Evolutionary conservation across 1,140 invertebrate species (phyloP).

Genomic region (Eurosta solidaginis): DNA sequence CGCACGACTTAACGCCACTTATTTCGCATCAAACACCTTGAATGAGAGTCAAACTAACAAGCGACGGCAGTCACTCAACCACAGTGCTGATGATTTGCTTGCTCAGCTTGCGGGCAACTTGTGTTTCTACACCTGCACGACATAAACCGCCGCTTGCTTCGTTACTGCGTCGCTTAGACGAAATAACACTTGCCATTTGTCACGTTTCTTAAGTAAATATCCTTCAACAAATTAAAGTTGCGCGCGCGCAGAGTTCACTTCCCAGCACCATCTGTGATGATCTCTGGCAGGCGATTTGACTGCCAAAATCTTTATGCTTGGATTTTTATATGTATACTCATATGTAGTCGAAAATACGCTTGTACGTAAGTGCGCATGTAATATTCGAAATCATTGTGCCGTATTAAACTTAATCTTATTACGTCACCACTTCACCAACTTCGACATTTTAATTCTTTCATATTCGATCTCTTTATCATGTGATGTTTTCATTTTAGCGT

Average conservation of each 20-base stretch:
- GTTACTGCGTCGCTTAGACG: no score
- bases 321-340: neutral
- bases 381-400: neutral
- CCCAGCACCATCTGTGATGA: neutral
- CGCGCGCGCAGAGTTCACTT: neutral
- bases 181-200: neutral
- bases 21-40: neutral
- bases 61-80: neutral
- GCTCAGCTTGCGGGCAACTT: neutral
- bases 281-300: neutral
- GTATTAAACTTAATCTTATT: slow-evolving; percentile 9
- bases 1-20: slow-evolving; percentile 19
- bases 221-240: neutral
- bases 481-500: neutral
- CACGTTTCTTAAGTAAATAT: slow-evolving; percentile 10
- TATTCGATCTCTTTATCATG: neutral
- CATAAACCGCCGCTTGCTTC: neutral
- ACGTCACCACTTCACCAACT: slow-evolving; percentile 12
- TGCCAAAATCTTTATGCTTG: neutral
- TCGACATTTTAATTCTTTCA: neutral
- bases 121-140: neutral
- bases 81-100: no score
- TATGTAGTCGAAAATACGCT: neutral
- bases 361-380: neutral
- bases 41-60: neutral